phyloP scores from a whole-genome alignment of 1,140 invertebrate species.

The Zophobas atratus region DNA sequence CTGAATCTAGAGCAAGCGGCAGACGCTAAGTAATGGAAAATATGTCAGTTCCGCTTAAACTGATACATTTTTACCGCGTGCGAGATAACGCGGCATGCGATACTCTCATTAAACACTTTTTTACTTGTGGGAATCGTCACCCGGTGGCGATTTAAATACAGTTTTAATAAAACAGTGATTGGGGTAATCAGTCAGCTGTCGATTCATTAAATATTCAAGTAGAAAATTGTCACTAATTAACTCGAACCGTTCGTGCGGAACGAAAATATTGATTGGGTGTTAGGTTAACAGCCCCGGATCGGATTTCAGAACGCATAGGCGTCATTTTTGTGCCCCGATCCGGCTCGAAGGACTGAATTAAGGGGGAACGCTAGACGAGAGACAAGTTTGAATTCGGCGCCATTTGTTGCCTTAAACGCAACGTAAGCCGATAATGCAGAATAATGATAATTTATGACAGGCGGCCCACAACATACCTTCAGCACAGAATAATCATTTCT shows the following conservation, averaged over 20 bases:
- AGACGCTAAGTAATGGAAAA: background rate
- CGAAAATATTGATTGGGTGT: slow-evolving; percentile 5
- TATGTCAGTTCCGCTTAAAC: background rate
- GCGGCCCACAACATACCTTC: too few relatives aligned
- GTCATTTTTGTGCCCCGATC: too few relatives aligned
- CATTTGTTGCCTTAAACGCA: too few relatives aligned
- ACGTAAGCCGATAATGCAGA: too few relatives aligned
- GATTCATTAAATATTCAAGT: slow-evolving; percentile 30
- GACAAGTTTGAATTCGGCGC: too few relatives aligned
- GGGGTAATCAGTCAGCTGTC: slow-evolving; percentile 28
- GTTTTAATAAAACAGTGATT: slow-evolving; percentile 21
- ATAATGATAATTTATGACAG: too few relatives aligned
- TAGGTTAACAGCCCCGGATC: too few relatives aligned
- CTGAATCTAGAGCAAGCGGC: background rate
- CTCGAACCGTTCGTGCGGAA: slow-evolving; percentile 1
- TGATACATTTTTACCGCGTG: too few relatives aligned
- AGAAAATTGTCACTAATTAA: slow-evolving; percentile 32
- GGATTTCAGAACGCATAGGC: too few relatives aligned
- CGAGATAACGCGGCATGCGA: background rate
- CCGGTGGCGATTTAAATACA: background rate
- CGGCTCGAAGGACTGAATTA: too few relatives aligned
- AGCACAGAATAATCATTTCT: too few relatives aligned
- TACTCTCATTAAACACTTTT: background rate
- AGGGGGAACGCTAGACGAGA: too few relatives aligned
- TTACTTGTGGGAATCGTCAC: background rate